Percentiles rank a stretch among this genome's conserved stretches.
phyloP scores from a whole-genome alignment of 2,113 vertebrate genomes.

The Clarias magur region DNA sequence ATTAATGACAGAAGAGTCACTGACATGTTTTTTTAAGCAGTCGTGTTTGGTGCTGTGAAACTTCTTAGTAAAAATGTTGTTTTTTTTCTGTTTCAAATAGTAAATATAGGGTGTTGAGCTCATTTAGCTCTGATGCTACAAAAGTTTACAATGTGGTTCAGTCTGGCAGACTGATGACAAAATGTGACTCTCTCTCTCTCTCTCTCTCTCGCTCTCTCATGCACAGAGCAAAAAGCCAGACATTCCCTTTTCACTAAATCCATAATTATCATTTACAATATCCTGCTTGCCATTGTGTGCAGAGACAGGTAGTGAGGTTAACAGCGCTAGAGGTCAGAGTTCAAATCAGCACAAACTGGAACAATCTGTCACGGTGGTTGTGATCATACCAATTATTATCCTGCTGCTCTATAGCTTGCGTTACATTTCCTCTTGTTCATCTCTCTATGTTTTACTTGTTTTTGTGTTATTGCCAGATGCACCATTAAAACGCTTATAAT shows the following conservation, averaged over 20 bases:
- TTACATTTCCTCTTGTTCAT: not conserved
- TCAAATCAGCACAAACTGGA: not conserved
- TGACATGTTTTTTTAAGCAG: not conserved
- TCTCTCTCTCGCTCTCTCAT: conserved; percentile 7
- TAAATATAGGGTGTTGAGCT: not conserved
- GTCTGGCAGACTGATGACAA: conserved; percentile 28
- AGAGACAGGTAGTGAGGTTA: conserved; percentile 12
- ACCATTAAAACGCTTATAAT: not conserved
- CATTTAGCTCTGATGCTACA: conserved; percentile 3
- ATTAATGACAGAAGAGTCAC: not conserved
- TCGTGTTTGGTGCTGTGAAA: not conserved
- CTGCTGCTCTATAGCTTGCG: not conserved
- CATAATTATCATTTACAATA: conserved; percentile 42
- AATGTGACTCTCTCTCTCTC: not conserved
- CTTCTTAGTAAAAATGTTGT: not conserved
- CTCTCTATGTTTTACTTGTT: not conserved
- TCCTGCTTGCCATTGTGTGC: conserved; percentile 15
- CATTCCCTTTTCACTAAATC: not conserved
- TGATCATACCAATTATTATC: not conserved
- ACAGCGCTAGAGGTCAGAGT: conserved; percentile 25
- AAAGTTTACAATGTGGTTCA: conserved; percentile 8
- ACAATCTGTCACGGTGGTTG: not conserved
- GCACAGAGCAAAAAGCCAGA: conserved; percentile 9
- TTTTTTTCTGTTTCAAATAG: not conserved
- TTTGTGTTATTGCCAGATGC: not conserved